A percentile compares a stretch with the other conserved stretches of the same genome.
Evolutionary conservation across 2,113 vertebrate species (phyloP).

Genomic region (Pedetes capensis): DNA sequence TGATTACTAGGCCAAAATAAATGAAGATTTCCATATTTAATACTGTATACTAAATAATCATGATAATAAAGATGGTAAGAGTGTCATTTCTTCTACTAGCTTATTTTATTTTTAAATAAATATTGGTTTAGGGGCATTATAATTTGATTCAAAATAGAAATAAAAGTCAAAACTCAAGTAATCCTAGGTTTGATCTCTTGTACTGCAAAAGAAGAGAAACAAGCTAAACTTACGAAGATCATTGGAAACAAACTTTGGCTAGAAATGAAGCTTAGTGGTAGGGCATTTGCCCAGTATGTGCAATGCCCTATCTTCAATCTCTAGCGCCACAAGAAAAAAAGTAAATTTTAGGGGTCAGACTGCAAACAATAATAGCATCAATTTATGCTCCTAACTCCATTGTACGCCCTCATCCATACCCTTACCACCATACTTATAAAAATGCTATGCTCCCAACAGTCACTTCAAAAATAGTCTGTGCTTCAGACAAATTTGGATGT

Average conservation of each 20-base stretch:
- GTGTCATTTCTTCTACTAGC: neutral
- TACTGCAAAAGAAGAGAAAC: too few species aligned
- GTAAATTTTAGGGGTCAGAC: neutral
- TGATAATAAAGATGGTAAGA: neutral
- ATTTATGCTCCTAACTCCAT: neutral
- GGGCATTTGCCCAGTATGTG: too few species aligned
- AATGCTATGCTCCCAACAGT: neutral
- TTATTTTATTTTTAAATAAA: neutral
- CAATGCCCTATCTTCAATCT: too few species aligned
- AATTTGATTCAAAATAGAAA: too few species aligned
- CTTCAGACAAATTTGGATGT: neutral
- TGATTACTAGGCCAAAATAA: neutral
- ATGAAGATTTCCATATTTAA: neutral
- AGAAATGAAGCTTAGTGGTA: too few species aligned
- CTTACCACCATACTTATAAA: neutral
- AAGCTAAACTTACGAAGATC: too few species aligned
- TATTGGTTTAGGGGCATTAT: too few species aligned
- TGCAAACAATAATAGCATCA: neutral
- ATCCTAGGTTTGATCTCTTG: too few species aligned
- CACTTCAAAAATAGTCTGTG: neutral
- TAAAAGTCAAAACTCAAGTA: too few species aligned
- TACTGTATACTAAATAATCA: neutral
- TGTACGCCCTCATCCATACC: neutral
- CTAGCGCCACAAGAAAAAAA: too few species aligned
- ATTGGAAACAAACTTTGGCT: too few species aligned